A percentile compares a stretch with the other conserved stretches of the same genome.
Evolutionary conservation across 2,888 invertebrate species (phyloP).

Genomic region (Folsomia candida): DNA sequence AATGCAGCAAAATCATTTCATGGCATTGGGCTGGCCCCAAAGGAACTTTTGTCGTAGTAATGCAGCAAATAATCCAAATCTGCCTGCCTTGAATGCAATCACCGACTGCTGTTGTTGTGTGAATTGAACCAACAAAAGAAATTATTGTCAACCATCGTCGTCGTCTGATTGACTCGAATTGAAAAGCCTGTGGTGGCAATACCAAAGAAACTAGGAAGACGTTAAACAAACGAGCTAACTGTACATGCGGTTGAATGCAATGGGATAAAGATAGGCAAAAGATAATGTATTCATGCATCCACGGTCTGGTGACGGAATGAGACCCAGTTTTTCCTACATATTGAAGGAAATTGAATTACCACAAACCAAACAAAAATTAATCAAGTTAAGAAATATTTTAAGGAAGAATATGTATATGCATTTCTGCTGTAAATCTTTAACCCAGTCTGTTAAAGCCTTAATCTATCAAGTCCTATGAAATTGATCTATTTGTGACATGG

Average conservation of each 20-base stretch:
- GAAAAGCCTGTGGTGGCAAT: neutral
- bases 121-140: neutral
- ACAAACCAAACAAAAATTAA: neutral
- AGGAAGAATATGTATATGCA: neutral
- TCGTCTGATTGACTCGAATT: neutral
- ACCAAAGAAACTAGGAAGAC: neutral
- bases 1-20: neutral
- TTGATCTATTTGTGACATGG: too few species aligned
- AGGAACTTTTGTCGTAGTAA: neutral
- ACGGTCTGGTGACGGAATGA: neutral
- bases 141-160: neutral
- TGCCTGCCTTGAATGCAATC: too few species aligned
- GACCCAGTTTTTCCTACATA: constrained; percentile 1
- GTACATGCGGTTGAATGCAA: too few species aligned
- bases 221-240: neutral
- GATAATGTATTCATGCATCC: neutral
- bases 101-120: neutral
- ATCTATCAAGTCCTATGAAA: too few species aligned
- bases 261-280: neutral
- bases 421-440: too few species aligned
- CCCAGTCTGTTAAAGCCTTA: too few species aligned
- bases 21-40: neutral
- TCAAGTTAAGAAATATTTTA: neutral
- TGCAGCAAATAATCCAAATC: too few species aligned
- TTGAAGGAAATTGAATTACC: neutral